Base-by-base conservation (phyloP, 2,888 invertebrate genomes). In the Lissonota sp. region DNA sequence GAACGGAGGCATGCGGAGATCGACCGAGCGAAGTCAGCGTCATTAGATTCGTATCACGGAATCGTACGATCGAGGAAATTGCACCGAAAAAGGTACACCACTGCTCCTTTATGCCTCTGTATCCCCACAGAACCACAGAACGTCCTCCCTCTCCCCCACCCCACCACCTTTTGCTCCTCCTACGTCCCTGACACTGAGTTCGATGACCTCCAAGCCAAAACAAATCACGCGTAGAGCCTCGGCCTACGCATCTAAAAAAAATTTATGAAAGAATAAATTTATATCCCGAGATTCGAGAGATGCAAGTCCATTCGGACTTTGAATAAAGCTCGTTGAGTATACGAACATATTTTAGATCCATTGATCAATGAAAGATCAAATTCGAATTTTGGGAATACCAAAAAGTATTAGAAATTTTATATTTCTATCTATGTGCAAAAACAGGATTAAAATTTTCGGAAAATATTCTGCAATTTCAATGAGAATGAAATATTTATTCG, bases 21-120 rank as follows among this genome's bases (percentile, higher is more conserved):
- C 87, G 92, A 79, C 91, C 92, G 14, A 88, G 91, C 72, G 92
- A 92, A 85, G 92, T 92, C 84, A 92, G 92, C 85, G 92, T 92
- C 78, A 92, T 92, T 71, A 88, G 91, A 86, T 92, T 92, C 80
- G 92, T 92, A 42, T 92, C 92, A n/a, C 87, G 92, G 69, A 92
- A 92, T 86, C 91, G 88, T 44, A 92, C 92, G 46, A 91, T 92
- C 71, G 92, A 92, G 77, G 92, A 92, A 85, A 92, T 92, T 74
- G 91, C 92, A 37, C 92, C 92, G 44, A 92, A 92, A 87, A 92
- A 92, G 91, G 92, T 92, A 86, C 51, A 82, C 8, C 58, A 10
- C 51, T 57, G 44, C 26, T 55, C 51, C 16, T 60, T 58, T 26
- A 39, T 42, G 42, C 44, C 40, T 64, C 62, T 26, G 26, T 26